Percentiles rank a stretch among this genome's conserved stretches.
Evolutionary conservation across 1,140 invertebrate genomes (phyloP).

Genomic region (Meloidogyne floridensis): DNA sequence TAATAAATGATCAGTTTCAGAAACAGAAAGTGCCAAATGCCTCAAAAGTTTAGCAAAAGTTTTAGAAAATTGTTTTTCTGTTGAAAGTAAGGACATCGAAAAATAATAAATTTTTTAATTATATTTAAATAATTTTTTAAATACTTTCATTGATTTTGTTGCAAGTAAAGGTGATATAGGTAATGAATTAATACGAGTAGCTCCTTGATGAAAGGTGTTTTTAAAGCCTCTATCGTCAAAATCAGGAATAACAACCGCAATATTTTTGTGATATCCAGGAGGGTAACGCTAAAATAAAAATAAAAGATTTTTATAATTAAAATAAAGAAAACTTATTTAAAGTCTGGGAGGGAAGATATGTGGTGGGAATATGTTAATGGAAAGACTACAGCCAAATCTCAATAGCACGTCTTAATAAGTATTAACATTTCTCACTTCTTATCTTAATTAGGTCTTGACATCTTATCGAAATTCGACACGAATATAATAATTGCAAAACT

Average conservation of each 20-base stretch:
- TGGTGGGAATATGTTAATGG: not conserved
- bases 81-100: conserved; percentile 4
- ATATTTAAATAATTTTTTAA: not conserved
- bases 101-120: not conserved
- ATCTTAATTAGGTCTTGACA: no score
- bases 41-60: conserved; percentile 2
- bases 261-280: not conserved
- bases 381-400: not conserved
- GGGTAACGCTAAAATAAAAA: not conserved
- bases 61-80: conserved; percentile 4
- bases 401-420: no score
- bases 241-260: not conserved
- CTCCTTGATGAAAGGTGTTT: not conserved
- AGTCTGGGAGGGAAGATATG: no score
- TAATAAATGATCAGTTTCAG: conserved; percentile 13
- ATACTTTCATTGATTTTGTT: conserved; percentile 12
- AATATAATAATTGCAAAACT: no score
- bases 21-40: not conserved
- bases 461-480: no score
- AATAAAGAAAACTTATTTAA: no score
- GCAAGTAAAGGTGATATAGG: conserved; percentile 2
- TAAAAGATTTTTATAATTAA: not conserved
- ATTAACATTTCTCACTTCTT: no score
- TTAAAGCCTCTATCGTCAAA: not conserved
- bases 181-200: not conserved